Conservation (phyloP, 2,888 invertebrate genomes). For the Biston betularia region DNA sequence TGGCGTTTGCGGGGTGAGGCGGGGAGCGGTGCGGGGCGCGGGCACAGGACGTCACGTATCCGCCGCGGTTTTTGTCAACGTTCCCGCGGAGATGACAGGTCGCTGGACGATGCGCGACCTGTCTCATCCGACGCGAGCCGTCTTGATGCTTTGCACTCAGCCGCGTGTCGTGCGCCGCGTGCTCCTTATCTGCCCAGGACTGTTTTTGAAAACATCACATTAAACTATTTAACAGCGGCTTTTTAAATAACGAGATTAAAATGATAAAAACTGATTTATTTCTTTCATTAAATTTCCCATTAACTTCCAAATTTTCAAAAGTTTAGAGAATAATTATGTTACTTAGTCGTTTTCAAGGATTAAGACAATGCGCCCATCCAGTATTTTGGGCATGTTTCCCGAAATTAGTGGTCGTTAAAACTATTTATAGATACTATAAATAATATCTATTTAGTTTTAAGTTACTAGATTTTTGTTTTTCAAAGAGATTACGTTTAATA, state of each 20-base stretch:
- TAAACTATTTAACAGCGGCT: neutral
- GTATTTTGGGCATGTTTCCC: too few relatives aligned
- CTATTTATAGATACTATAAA: too few relatives aligned
- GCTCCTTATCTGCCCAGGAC: slow-evolving; percentile 39
- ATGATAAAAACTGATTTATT: neutral
- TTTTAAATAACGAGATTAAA: slow-evolving; percentile 10
- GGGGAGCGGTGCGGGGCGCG: slow-evolving; percentile 44
- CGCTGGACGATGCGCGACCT: slow-evolving; percentile 82
- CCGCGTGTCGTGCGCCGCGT: slow-evolving; percentile 33
- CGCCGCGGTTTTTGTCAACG: slow-evolving; percentile 86
- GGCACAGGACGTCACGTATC: slow-evolving; percentile 84
- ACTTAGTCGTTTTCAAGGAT: too few relatives aligned
- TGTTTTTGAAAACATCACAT: slow-evolving; percentile 37
- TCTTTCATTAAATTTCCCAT: neutral
- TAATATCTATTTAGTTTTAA: too few relatives aligned
- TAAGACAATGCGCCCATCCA: too few relatives aligned
- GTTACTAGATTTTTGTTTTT: too few relatives aligned
- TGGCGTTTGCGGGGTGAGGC: slow-evolving; percentile 39
- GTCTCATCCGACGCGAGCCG: slow-evolving; percentile 57
- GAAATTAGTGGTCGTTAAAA: too few relatives aligned
- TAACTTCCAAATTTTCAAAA: neutral
- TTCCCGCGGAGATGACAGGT: slow-evolving; percentile 86
- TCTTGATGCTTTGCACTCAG: slow-evolving; percentile 75
- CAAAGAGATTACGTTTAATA: too few relatives aligned
- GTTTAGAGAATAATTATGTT: too few relatives aligned